Evolutionary conservation across 37 sponge, comb jelly and placozoan genomes (phyloP).

Genomic region (Spongia lamella): DNA sequence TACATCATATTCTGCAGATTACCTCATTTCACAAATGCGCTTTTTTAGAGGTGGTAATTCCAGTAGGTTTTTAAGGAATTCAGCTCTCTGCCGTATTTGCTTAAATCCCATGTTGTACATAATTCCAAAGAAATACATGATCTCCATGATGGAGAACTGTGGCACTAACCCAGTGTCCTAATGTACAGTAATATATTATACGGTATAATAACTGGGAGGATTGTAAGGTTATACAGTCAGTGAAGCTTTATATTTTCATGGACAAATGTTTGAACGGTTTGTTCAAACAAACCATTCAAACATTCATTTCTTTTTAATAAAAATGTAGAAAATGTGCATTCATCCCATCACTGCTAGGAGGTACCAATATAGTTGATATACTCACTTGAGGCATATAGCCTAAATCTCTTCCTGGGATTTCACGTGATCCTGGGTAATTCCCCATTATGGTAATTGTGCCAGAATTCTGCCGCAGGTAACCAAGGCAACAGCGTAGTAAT

Average conservation of each 20-base stretch:
- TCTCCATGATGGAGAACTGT: conserved; percentile 74
- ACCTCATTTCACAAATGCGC: conserved; percentile 69
- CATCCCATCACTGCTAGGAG: neutral
- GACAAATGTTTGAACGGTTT: no score
- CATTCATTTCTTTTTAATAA: no score
- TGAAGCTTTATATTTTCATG: no score
- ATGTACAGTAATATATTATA: no score
- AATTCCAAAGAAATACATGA: conserved; percentile 77
- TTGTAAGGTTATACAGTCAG: no score
- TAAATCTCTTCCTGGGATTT: conserved; percentile 74
- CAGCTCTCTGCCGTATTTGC: conserved; percentile 39
- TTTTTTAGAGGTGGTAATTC: conserved; percentile 59
- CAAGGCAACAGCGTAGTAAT: conserved; percentile 79
- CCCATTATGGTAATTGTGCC: conserved; percentile 63
- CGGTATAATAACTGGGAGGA: no score
- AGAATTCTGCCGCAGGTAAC: conserved; percentile 49
- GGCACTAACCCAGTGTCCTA: conserved; percentile 77
- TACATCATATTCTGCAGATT: neutral
- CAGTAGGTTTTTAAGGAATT: conserved; percentile 62
- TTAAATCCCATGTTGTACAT: conserved; percentile 58
- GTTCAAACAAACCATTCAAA: no score
- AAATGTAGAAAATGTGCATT: neutral
- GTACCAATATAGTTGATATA: neutral
- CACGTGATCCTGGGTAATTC: conserved; percentile 51
- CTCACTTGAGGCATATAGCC: conserved; percentile 90